Conservation (phyloP, 2,797 vertebrate genomes). For the Cirrhinus mrigala region DNA sequence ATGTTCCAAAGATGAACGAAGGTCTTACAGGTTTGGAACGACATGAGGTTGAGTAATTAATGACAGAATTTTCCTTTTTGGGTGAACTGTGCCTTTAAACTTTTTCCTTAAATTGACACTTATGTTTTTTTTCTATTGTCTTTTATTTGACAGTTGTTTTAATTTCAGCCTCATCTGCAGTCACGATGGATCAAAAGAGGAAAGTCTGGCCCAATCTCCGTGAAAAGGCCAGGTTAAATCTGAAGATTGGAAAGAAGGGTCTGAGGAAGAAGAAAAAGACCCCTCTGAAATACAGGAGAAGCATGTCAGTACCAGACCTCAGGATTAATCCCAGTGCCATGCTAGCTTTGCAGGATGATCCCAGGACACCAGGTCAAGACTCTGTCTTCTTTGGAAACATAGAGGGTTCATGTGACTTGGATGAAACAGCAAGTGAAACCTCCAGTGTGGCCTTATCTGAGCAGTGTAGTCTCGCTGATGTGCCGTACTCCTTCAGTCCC, state of each 20-base stretch:
- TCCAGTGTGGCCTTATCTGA: conserved; percentile 45
- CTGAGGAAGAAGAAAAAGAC: conserved; percentile 64
- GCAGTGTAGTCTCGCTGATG: conserved; percentile 5
- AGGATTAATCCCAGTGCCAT: conserved; percentile 35
- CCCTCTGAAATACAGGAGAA: conserved; percentile 71
- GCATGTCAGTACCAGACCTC: conserved; percentile 80
- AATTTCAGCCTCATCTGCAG: background rate
- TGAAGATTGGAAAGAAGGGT: conserved; percentile 68
- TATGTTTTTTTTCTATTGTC: background rate
- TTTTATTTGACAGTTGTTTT: background rate
- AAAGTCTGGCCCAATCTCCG: conserved; percentile 71
- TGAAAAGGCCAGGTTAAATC: conserved; percentile 69
- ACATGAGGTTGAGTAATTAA: no score
- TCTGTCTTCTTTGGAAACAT: conserved; percentile 48
- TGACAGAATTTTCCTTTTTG: no score
- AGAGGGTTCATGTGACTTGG: background rate
- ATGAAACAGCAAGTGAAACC: conserved; percentile 60
- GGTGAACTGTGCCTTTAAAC: background rate
- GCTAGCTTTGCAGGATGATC: background rate
- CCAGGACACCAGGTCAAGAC: conserved; percentile 33
- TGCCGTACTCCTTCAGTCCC: conserved; percentile 7
- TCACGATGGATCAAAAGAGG: conserved; percentile 77
- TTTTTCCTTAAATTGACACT: background rate
- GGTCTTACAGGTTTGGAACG: no score
- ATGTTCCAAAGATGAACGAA: no score